Percentiles rank a stretch among this genome's conserved stretches.
These are phyloP conservation scores for Phymorhynchus buccinoides DNA, from an alignment of 1,140 invertebrate species.

Conservation along the genomic window DNA sequence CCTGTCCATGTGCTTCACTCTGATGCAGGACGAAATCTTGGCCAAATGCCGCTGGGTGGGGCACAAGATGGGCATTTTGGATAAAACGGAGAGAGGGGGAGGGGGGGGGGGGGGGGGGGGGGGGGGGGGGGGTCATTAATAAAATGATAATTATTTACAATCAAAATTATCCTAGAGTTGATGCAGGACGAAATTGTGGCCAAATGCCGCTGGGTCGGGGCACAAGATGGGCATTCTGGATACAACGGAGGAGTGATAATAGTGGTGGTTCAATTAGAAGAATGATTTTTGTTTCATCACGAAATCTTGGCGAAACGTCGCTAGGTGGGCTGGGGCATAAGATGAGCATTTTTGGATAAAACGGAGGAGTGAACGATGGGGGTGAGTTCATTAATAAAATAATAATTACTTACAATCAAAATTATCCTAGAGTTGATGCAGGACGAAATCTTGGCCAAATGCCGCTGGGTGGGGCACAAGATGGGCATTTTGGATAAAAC, in stretches of 20 bases:
- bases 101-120: not conserved
- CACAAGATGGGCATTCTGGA: slow-evolving; percentile 74
- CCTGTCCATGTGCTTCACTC: slow-evolving; percentile 98
- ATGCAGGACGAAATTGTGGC: slow-evolving; percentile 84
- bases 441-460: slow-evolving; percentile 80
- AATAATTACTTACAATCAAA: no score
- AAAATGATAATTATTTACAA: no score
- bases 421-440: no score
- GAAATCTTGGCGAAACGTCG: no score
- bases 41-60: slow-evolving; percentile 83
- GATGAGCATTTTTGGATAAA: no score
- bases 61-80: slow-evolving; percentile 73
- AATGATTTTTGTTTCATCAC: no score
- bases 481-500: slow-evolving; percentile 73
- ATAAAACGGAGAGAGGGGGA: slow-evolving; percentile 55
- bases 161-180: no score
- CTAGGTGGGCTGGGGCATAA: no score
- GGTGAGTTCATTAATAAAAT: no score
- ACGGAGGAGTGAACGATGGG: no score
- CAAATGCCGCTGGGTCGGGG: slow-evolving; percentile 83
- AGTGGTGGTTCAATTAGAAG: no score
- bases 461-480: slow-evolving; percentile 78
- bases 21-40: slow-evolving; percentile 86
- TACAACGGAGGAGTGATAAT: no score
- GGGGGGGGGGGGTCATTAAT: not conserved